phyloP scores from a whole-genome alignment of 2,888 invertebrate species.

The Vannuccia rotundouncinata region DNA sequence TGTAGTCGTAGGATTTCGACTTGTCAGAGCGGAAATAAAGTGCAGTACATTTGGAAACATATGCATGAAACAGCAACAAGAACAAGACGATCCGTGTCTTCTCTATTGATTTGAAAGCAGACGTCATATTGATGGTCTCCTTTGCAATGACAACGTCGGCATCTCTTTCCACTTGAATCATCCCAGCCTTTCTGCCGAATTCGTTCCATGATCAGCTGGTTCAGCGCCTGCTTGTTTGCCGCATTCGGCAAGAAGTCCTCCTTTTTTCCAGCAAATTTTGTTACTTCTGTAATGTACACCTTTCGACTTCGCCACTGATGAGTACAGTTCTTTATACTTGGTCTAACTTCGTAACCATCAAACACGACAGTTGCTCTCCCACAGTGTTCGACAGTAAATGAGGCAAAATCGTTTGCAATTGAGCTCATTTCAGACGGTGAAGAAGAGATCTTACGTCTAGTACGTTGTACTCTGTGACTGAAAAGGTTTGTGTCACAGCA shows the following conservation, averaged over 20 bases:
- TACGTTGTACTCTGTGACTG: conserved; percentile 1
- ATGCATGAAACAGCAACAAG: background rate
- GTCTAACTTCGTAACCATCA: conserved; percentile 31
- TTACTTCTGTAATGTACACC: conserved; percentile 32
- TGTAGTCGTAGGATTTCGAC: conserved; percentile 7
- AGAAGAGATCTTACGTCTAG: conserved; percentile 25
- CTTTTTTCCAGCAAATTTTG: conserved; percentile 33
- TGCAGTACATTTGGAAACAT: conserved; percentile 1
- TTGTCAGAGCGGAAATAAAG: conserved; percentile 29
- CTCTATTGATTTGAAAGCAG: background rate
- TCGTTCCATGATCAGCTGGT: conserved; percentile 30
- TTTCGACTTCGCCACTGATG: conserved; percentile 32
- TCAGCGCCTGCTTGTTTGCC: conserved; percentile 30
- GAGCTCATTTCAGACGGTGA: conserved; percentile 15
- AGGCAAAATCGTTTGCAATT: conserved; percentile 10
- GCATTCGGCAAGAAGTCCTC: conserved; percentile 24
- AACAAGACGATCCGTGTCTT: background rate
- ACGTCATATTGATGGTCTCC: conserved; percentile 18
- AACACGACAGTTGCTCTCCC: conserved; percentile 20
- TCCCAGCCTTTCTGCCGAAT: conserved; percentile 28
- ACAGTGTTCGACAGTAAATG: conserved; percentile 8
- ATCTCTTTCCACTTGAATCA: conserved; percentile 30
- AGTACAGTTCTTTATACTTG: conserved; percentile 27
- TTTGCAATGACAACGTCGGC: conserved; percentile 30
- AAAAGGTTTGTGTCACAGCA: background rate